A percentile compares a stretch with the other conserved stretches of the same genome.
Conservation (phyloP, 2,888 invertebrate genomes). For the Biston betularia region DNA sequence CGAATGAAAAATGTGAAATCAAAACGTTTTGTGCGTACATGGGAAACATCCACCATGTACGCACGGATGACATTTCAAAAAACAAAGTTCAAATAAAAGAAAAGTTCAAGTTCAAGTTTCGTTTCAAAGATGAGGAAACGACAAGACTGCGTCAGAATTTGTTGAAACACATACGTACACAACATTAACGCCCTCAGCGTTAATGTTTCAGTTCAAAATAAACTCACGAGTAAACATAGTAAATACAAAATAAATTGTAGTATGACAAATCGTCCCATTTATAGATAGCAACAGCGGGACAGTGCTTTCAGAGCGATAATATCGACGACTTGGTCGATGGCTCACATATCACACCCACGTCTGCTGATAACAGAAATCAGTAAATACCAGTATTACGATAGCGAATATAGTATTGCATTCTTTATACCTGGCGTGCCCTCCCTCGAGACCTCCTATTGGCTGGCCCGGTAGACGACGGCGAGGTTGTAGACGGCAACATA, state of each 20-base stretch:
- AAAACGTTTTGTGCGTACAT: too few relatives aligned
- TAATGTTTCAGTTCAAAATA: not conserved
- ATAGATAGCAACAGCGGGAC: conserved; percentile 7
- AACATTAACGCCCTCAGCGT: too few relatives aligned
- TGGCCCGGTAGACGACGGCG: too few relatives aligned
- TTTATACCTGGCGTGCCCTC: too few relatives aligned
- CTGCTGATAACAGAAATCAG: conserved; percentile 48
- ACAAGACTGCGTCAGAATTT: not conserved
- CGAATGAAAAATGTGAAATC: too few relatives aligned
- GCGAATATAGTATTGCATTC: conserved; percentile 22
- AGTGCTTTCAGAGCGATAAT: conserved; percentile 33
- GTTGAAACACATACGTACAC: not conserved
- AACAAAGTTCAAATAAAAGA: too few relatives aligned
- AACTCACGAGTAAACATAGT: conserved; percentile 1
- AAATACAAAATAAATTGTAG: conserved; percentile 4
- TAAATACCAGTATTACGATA: conserved; percentile 21
- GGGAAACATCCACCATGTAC: too few relatives aligned
- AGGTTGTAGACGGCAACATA: too few relatives aligned
- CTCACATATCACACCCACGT: conserved; percentile 54
- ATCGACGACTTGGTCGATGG: conserved; percentile 53
- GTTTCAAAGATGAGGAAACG: not conserved
- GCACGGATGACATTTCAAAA: too few relatives aligned
- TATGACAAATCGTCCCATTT: conserved; percentile 3
- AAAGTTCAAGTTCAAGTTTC: too few relatives aligned
- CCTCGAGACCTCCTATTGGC: too few relatives aligned